Conservation (phyloP, 2,888 invertebrate species). For the Phoenoteleia sp. region DNA sequence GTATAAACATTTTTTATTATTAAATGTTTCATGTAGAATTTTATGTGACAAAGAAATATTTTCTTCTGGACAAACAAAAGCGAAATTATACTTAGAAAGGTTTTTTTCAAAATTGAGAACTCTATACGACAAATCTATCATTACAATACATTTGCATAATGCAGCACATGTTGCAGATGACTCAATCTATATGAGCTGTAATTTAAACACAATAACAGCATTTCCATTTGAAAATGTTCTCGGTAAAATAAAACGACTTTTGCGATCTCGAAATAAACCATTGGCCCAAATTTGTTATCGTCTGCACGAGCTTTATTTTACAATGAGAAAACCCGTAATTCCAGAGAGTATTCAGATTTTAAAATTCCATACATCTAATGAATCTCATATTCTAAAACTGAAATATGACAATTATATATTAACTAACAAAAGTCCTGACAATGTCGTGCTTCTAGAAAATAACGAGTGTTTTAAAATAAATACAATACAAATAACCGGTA, state of each 20-base stretch:
- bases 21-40: constrained; percentile 36
- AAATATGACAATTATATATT: too few relatives aligned
- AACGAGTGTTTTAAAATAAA: too few relatives aligned
- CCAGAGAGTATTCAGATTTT: too few relatives aligned
- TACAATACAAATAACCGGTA: too few relatives aligned
- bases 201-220: neutral
- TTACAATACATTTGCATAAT: neutral
- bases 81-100: too few relatives aligned
- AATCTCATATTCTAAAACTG: too few relatives aligned
- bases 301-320: neutral
- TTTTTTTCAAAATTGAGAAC: too few relatives aligned
- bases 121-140: neutral
- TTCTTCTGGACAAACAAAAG: neutral
- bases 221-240: neutral
- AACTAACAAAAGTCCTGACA: too few relatives aligned
- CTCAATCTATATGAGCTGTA: neutral
- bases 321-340: neutral
- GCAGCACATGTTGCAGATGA: neutral
- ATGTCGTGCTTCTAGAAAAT: too few relatives aligned
- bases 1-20: constrained; percentile 32
- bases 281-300: neutral
- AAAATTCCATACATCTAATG: too few relatives aligned
- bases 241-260: neutral
- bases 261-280: neutral
- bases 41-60: neutral